A percentile compares a stretch with the other conserved stretches of the same genome.
phyloP scores from a whole-genome alignment of 2,113 vertebrate species.

The Poeciliopsis retropinna region DNA sequence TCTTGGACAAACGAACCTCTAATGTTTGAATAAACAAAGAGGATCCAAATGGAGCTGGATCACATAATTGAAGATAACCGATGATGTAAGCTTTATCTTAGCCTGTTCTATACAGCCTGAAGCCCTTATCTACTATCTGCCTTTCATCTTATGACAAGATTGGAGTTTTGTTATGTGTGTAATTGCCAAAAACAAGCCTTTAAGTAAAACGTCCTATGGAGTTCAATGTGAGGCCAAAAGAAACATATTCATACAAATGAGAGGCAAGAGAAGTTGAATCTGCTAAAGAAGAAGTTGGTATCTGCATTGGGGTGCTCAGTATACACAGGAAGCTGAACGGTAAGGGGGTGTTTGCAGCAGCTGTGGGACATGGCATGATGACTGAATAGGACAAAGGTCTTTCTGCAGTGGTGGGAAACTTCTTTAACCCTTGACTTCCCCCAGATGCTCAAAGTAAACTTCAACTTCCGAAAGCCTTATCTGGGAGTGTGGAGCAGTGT shows the following conservation, averaged over 20 bases:
- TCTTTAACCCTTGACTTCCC: slow-evolving; percentile 74
- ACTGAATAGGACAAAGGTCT: slow-evolving; percentile 60
- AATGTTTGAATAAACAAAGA: slow-evolving; percentile 43
- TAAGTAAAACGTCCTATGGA: background rate
- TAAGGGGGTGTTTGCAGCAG: slow-evolving; percentile 24
- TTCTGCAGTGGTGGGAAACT: slow-evolving; percentile 75
- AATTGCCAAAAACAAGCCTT: background rate
- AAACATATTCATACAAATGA: background rate
- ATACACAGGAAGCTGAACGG: background rate
- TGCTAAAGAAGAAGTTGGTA: background rate
- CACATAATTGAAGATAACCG: slow-evolving; percentile 34
- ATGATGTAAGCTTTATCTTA: slow-evolving; percentile 17
- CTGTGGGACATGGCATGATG: slow-evolving; percentile 54
- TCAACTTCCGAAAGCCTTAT: slow-evolving; percentile 71
- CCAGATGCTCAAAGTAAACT: slow-evolving; percentile 75
- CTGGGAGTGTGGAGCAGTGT: slow-evolving; percentile 40
- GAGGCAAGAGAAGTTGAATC: background rate
- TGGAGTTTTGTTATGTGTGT: slow-evolving; percentile 1
- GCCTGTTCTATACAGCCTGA: slow-evolving; percentile 31
- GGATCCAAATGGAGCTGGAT: slow-evolving; percentile 8
- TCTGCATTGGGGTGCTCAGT: background rate
- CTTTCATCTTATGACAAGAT: slow-evolving; percentile 10
- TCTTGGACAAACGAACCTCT: slow-evolving; percentile 24
- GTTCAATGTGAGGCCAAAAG: background rate
- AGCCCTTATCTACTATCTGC: slow-evolving; percentile 19